Evolutionary conservation across 2,113 vertebrate genomes (phyloP).

Genomic region (Corythornis cristatus): DNA sequence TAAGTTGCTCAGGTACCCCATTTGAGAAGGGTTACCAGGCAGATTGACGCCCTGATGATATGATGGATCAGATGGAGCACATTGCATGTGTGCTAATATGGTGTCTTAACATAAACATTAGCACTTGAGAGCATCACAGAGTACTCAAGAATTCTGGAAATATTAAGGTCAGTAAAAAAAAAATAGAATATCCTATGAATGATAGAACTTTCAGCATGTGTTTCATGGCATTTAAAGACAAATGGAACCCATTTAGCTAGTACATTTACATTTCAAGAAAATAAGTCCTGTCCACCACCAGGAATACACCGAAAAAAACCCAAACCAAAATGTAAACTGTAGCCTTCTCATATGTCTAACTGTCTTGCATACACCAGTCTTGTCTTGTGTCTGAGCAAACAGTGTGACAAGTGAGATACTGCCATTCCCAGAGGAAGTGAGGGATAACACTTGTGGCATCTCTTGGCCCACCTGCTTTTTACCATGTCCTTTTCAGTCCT

Average conservation of each 20-base stretch:
- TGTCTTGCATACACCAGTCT: neutral
- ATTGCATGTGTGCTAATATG: neutral
- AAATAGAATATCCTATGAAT: neutral
- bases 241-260: neutral
- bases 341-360: neutral
- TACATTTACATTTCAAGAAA: neutral
- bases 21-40: neutral
- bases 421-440: neutral
- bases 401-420: neutral
- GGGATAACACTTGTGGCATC: neutral
- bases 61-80: neutral
- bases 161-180: neutral
- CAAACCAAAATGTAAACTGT: neutral
- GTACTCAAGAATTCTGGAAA: neutral
- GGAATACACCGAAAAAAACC: neutral
- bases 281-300: neutral
- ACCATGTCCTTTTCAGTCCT: neutral
- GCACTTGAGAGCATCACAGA: neutral
- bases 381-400: neutral
- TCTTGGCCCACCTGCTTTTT: neutral
- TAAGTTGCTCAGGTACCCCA: neutral
- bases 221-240: neutral
- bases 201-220: neutral
- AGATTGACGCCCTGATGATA: neutral
- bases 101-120: slow-evolving; percentile 1